Evolutionary conservation across 2,888 invertebrate species (phyloP).

Genomic region (Mellilla xanthometata): DNA sequence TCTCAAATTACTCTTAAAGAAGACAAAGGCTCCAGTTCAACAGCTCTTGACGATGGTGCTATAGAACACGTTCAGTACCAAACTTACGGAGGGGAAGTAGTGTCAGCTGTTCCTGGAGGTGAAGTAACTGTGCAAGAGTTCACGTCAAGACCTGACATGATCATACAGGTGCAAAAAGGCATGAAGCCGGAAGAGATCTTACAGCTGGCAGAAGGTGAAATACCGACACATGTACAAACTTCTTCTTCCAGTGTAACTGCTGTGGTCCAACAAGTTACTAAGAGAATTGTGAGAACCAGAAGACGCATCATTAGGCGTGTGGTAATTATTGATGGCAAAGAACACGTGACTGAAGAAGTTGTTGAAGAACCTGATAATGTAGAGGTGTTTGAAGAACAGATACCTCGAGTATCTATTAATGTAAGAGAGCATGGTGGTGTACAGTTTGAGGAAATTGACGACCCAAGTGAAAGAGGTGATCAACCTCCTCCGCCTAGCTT

Average conservation of each 20-base stretch:
- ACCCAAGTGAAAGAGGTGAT: constrained; percentile 44
- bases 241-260: constrained; percentile 89
- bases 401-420: constrained; percentile 87
- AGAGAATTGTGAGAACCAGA: constrained; percentile 88
- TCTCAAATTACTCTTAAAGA: constrained; percentile 87
- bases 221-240: constrained; percentile 75
- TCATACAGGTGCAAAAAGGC: constrained; percentile 81
- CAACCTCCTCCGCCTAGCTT: constrained; percentile 36
- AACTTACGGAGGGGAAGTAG: constrained; percentile 84
- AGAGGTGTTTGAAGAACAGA: constrained; percentile 87
- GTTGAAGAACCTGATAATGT: constrained; percentile 92
- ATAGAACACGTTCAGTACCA: constrained; percentile 84
- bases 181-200: constrained; percentile 77
- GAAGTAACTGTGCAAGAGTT: constrained; percentile 86
- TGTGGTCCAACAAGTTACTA: constrained; percentile 91
- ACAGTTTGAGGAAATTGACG: constrained; percentile 59
- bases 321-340: constrained; percentile 91
- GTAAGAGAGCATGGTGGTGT: constrained; percentile 81
- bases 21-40: constrained; percentile 83
- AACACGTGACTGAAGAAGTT: constrained; percentile 91
- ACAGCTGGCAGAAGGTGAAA: constrained; percentile 63
- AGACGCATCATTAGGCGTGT: constrained; percentile 89
- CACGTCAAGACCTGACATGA: constrained; percentile 83
- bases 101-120: constrained; percentile 84
- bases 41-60: constrained; percentile 83